Evolutionary conservation across 53 echinoderm and acorn worm genomes (phyloP).

Genomic region (Holothuria scabra): DNA sequence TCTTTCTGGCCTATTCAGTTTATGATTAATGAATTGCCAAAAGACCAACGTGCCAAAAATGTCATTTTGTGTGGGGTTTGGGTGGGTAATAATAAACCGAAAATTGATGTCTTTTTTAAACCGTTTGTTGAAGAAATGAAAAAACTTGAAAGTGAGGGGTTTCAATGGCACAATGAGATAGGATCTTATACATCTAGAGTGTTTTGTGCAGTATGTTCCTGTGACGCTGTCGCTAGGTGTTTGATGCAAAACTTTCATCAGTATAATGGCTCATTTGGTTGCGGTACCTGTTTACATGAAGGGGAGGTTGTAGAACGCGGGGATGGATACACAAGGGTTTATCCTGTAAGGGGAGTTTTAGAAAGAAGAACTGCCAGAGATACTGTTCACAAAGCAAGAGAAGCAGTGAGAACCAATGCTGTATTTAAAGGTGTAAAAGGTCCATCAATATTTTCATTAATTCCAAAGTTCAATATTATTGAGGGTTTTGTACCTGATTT

Average conservation of each 20-base stretch:
- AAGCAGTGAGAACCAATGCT: background rate
- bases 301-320: slow-evolving; percentile 53
- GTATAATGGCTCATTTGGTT: slow-evolving; percentile 58
- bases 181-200: background rate
- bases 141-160: slow-evolving; percentile 2
- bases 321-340: slow-evolving; percentile 27
- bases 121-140: slow-evolving; percentile 53
- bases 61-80: slow-evolving; percentile 53
- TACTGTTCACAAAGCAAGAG: background rate
- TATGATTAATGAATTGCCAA: slow-evolving; percentile 53
- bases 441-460: slow-evolving; percentile 11
- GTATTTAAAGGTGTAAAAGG: slow-evolving; percentile 25
- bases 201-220: slow-evolving; percentile 33
- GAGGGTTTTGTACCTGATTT: slow-evolving; percentile 29
- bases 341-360: slow-evolving; percentile 25
- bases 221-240: slow-evolving; percentile 54
- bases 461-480: slow-evolving; percentile 22
- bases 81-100: slow-evolving; percentile 52
- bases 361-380: too few species aligned
- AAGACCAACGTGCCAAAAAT: slow-evolving; percentile 40
- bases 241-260: slow-evolving; percentile 41
- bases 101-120: slow-evolving; percentile 32
- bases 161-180: background rate
- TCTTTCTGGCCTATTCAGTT: slow-evolving; percentile 69
- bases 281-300: slow-evolving; percentile 50